Evolutionary conservation across 1,140 invertebrate species (phyloP).

Genomic region (Plodia interpunctella): DNA sequence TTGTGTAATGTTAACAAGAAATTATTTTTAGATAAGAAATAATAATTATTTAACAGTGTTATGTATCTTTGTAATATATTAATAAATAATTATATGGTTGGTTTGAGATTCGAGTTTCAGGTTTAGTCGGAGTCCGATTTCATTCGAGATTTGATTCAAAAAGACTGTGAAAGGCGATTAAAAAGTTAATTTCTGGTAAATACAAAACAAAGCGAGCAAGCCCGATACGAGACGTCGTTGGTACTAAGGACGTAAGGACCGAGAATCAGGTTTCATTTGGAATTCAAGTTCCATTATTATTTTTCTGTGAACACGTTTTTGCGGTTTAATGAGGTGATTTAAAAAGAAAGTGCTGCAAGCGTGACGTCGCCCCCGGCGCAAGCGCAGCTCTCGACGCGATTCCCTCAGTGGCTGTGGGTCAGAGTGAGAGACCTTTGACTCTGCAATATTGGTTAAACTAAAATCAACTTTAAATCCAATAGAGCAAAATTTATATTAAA

Average conservation of each 20-base stretch:
- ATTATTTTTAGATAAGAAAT: too few species aligned
- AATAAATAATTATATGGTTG: too few species aligned
- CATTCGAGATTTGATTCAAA: too few species aligned
- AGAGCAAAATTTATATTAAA: neutral
- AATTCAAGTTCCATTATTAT: constrained; percentile 40
- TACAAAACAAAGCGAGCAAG: constrained; percentile 7
- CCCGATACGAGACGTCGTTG: neutral
- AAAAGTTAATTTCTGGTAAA: neutral
- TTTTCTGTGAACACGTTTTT: constrained; percentile 52
- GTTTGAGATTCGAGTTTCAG: too few species aligned
- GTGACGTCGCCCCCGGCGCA: constrained; percentile 1
- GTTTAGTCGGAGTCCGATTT: too few species aligned
- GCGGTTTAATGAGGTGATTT: constrained; percentile 64
- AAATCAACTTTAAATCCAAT: neutral
- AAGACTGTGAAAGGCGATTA: neutral
- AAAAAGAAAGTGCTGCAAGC: constrained; percentile 41
- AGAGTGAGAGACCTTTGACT: neutral
- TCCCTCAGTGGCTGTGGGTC: neutral
- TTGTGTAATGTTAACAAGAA: neutral
- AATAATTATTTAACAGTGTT: too few species aligned
- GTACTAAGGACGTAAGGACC: constrained; percentile 23
- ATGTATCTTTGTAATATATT: too few species aligned
- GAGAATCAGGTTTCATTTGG: constrained; percentile 49
- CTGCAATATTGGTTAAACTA: neutral
- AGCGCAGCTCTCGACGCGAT: neutral